phyloP scores from a whole-genome alignment of 2,797 vertebrate genomes.

The Danio kyathit region DNA sequence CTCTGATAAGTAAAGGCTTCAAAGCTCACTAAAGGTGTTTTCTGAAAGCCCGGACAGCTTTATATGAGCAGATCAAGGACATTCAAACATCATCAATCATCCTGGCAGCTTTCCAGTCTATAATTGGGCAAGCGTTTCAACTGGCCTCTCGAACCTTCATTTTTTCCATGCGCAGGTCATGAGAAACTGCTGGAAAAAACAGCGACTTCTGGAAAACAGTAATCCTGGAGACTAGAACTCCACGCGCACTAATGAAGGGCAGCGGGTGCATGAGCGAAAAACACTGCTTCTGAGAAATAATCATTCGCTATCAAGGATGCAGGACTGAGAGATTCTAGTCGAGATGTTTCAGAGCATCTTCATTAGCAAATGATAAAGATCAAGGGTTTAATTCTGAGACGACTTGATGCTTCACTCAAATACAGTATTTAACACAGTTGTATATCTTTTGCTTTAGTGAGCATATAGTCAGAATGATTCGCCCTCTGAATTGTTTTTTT shows the following conservation, averaged over 20 bases:
- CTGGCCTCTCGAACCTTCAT: constrained; percentile 8
- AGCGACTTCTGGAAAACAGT: not conserved
- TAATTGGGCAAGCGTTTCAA: constrained; percentile 39
- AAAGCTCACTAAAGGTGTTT: constrained; percentile 8
- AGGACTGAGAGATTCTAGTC: not conserved
- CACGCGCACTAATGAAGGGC: constrained; percentile 17
- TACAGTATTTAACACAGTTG: no score
- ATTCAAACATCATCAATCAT: constrained; percentile 42
- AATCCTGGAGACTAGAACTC: constrained; percentile 21
- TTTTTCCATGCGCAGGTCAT: constrained; percentile 29
- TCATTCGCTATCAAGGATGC: not conserved
- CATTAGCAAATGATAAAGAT: no score
- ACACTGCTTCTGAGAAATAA: not conserved
- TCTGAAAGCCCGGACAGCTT: not conserved
- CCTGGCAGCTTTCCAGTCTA: constrained; percentile 34
- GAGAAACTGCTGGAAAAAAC: constrained; percentile 5
- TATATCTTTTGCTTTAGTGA: no score
- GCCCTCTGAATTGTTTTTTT: no score
- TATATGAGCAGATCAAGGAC: constrained; percentile 16
- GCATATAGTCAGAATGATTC: no score
- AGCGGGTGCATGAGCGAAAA: not conserved
- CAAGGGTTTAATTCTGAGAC: no score
- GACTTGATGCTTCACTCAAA: no score
- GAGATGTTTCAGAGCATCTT: not conserved
- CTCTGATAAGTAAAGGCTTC: constrained; percentile 12